A percentile compares a stretch with the other conserved stretches of the same genome.
These are phyloP conservation scores for Lates calcarifer DNA, from an alignment of 2,113 vertebrate species.

Conservation along the genomic window DNA sequence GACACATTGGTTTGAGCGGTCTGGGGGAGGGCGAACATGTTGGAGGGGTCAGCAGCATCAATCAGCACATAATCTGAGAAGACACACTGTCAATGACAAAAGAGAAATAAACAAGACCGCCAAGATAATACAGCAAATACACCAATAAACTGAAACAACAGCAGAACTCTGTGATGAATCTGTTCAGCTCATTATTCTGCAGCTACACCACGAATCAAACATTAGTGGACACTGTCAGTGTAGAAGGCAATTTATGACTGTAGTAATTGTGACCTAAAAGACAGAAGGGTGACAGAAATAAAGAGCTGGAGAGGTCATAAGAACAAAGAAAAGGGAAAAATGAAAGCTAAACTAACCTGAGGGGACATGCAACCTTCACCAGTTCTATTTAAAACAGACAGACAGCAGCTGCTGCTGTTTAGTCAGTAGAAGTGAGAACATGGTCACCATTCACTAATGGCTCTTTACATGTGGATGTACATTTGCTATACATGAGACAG, in stretches of 20 bases:
- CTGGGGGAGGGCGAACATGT: constrained; percentile 47
- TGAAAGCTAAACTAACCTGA: constrained; percentile 47
- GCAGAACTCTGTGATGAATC: constrained; percentile 46
- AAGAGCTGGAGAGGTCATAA: constrained; percentile 33
- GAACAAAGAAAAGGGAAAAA: constrained; percentile 58
- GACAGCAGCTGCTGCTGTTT: constrained; percentile 53
- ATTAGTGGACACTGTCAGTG: constrained; percentile 24
- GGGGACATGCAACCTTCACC: constrained; percentile 62
- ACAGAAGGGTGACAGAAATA: constrained; percentile 53
- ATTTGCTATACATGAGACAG: neutral
- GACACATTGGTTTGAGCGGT: constrained; percentile 42
- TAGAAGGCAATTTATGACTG: constrained; percentile 24
- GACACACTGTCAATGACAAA: constrained; percentile 68
- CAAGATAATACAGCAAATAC: constrained; percentile 37
- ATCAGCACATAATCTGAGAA: constrained; percentile 71
- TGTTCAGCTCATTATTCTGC: constrained; percentile 48
- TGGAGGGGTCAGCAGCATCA: constrained; percentile 58
- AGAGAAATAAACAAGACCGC: constrained; percentile 67
- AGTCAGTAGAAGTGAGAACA: constrained; percentile 24
- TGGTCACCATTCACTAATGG: neutral
- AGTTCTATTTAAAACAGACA: constrained; percentile 43
- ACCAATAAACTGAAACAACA: constrained; percentile 25
- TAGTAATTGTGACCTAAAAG: constrained; percentile 54
- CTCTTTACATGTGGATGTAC: neutral
- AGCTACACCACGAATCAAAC: constrained; percentile 35